A percentile compares a stretch with the other conserved stretches of the same genome.
These are phyloP conservation scores for Ophiodon elongatus DNA, from an alignment of 2,113 vertebrate species.

Conservation along the genomic window DNA sequence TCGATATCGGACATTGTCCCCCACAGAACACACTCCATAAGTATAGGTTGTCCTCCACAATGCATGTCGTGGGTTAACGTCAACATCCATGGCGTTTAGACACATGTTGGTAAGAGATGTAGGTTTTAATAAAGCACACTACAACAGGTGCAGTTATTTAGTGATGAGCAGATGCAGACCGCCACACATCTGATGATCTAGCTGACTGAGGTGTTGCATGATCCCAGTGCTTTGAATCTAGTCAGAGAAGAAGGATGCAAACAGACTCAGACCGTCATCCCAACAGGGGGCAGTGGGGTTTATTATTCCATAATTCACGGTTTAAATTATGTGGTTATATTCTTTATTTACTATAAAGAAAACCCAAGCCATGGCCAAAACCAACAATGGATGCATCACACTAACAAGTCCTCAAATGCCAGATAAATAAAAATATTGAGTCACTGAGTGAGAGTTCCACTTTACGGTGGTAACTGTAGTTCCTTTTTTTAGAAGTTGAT, in stretches of 20 bases:
- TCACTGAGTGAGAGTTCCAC: neutral
- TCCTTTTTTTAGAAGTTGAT: neutral
- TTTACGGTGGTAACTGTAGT: neutral
- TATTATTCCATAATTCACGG: neutral
- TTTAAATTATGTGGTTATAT: neutral
- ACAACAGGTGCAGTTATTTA: too few relatives aligned
- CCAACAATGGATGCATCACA: neutral
- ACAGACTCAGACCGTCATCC: neutral
- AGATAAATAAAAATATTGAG: neutral
- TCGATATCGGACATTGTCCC: neutral
- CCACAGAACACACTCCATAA: neutral
- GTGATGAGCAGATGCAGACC: neutral
- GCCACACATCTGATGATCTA: neutral
- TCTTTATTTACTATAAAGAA: neutral
- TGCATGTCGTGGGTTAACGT: neutral
- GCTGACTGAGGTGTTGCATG: neutral
- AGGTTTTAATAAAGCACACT: neutral
- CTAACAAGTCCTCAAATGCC: neutral
- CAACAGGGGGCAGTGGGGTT: slow-evolving; percentile 7
- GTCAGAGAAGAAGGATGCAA: neutral
- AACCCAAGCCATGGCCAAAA: neutral
- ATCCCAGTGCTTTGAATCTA: neutral
- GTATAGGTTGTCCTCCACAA: neutral
- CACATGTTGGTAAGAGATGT: neutral
- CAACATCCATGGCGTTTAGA: neutral